A percentile compares a stretch with the other conserved stretches of the same genome.
Evolutionary conservation across 2,888 invertebrate genomes (phyloP).

Genomic region (Ophion ventricosus): DNA sequence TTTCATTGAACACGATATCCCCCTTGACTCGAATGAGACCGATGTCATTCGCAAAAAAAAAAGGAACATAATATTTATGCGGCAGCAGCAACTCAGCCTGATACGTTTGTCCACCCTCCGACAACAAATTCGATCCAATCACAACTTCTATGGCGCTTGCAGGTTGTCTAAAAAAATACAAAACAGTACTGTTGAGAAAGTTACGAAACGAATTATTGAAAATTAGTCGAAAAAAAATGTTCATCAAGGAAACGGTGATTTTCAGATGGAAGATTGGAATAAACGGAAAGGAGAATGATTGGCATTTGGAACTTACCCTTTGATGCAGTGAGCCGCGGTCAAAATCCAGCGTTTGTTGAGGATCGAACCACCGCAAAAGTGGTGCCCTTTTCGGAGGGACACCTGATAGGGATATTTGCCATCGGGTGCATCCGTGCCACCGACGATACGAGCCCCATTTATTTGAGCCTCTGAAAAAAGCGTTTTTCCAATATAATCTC

Average conservation of each 20-base stretch:
- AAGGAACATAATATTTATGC: constrained; percentile 64
- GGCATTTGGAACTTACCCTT: constrained; percentile 77
- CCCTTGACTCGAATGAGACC: constrained; percentile 72
- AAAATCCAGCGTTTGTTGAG: constrained; percentile 83
- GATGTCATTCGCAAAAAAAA: constrained; percentile 71
- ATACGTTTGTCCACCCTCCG: constrained; percentile 64
- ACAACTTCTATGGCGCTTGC: constrained; percentile 57
- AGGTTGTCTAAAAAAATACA: constrained; percentile 50
- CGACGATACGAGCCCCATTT: constrained; percentile 39
- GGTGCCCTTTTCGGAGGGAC: constrained; percentile 23
- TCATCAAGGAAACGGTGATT: neutral
- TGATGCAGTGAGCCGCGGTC: constrained; percentile 85
- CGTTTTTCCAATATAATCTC: neutral
- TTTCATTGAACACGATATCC: constrained; percentile 69
- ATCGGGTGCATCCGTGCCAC: constrained; percentile 51
- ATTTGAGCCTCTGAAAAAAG: constrained; percentile 6
- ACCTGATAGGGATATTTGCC: constrained; percentile 56
- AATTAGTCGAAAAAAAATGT: neutral
- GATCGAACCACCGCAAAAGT: constrained; percentile 70
- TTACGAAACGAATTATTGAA: neutral
- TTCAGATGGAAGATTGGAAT: constrained; percentile 84
- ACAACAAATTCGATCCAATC: constrained; percentile 68
- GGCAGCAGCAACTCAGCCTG: constrained; percentile 55
- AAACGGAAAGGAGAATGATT: constrained; percentile 75
- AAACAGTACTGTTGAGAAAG: neutral